These are phyloP conservation scores for Dilophus febrilis DNA, from an alignment of 2,888 invertebrate species.

Conservation along the genomic window DNA sequence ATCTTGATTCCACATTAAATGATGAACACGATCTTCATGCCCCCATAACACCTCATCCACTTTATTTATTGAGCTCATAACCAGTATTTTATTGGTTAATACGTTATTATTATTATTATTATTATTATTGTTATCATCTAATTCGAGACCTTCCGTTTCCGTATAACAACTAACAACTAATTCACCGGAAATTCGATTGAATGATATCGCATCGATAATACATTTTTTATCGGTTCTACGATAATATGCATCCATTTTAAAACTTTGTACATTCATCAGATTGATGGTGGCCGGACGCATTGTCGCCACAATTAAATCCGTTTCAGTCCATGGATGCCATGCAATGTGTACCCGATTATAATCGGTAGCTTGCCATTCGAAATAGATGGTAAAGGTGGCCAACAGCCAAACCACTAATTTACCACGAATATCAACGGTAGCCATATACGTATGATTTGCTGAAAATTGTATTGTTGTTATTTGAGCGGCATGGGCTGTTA, in stretches of 20 bases:
- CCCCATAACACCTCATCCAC: slow-evolving; percentile 22
- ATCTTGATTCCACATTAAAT: slow-evolving; percentile 25
- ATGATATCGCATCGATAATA: slow-evolving; percentile 23
- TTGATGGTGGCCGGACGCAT: slow-evolving; percentile 21
- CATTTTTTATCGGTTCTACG: slow-evolving; percentile 19
- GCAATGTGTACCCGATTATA: slow-evolving; percentile 18
- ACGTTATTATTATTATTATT: neutral
- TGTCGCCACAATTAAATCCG: slow-evolving; percentile 26
- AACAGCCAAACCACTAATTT: slow-evolving; percentile 20
- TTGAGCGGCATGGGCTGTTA: slow-evolving; percentile 3
- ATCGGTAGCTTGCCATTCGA: slow-evolving; percentile 6
- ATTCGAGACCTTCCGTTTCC: slow-evolving; percentile 15
- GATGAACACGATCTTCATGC: slow-evolving; percentile 20
- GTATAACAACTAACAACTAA: slow-evolving; percentile 24
- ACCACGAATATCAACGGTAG: slow-evolving; percentile 20
- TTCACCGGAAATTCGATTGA: slow-evolving; percentile 29
- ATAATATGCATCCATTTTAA: slow-evolving; percentile 23
- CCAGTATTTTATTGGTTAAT: slow-evolving; percentile 18
- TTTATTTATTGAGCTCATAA: slow-evolving; percentile 24
- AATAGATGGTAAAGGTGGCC: slow-evolving; percentile 13
- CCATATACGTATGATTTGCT: slow-evolving; percentile 21
- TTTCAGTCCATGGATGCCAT: slow-evolving; percentile 33
- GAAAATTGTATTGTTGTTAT: slow-evolving; percentile 22
- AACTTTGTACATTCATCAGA: slow-evolving; percentile 20
- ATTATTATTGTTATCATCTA: too few relatives aligned